A percentile compares a stretch with the other conserved stretches of the same genome.
phyloP scores from a whole-genome alignment of 2,797 vertebrate species.

The Oreortyx pictus region DNA sequence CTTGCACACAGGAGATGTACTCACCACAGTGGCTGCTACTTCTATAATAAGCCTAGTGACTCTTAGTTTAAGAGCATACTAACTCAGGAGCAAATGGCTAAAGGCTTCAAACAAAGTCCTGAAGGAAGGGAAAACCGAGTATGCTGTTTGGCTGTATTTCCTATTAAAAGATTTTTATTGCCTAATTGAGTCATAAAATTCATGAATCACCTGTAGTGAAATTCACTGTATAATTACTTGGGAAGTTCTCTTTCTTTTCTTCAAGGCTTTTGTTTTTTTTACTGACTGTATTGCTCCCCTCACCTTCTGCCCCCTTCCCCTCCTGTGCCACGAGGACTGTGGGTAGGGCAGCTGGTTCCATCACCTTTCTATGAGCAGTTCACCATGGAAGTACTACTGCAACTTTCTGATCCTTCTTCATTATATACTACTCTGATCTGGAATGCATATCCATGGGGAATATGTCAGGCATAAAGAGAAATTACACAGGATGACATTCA shows the following conservation, averaged over 20 bases:
- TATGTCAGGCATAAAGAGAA: not conserved
- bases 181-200: not conserved
- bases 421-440: not conserved
- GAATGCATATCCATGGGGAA: not conserved
- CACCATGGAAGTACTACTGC: not conserved
- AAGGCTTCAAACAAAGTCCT: not conserved
- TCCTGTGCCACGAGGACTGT: not conserved
- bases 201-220: not conserved
- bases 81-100: not conserved
- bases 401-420: not conserved
- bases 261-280: not conserved
- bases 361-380: not conserved
- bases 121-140: not conserved
- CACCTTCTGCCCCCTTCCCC: not conserved
- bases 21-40: not conserved
- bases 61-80: not conserved
- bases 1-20: not conserved
- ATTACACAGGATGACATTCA: not conserved
- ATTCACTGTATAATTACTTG: not conserved
- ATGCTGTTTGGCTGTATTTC: not conserved
- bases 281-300: not conserved
- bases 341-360: not conserved
- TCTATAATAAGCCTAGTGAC: not conserved
- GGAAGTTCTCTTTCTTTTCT: not conserved
- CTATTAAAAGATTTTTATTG: not conserved